phyloP scores from a whole-genome alignment of 2,888 invertebrate genomes.

The Sinopyrophorus schimmeli region DNA sequence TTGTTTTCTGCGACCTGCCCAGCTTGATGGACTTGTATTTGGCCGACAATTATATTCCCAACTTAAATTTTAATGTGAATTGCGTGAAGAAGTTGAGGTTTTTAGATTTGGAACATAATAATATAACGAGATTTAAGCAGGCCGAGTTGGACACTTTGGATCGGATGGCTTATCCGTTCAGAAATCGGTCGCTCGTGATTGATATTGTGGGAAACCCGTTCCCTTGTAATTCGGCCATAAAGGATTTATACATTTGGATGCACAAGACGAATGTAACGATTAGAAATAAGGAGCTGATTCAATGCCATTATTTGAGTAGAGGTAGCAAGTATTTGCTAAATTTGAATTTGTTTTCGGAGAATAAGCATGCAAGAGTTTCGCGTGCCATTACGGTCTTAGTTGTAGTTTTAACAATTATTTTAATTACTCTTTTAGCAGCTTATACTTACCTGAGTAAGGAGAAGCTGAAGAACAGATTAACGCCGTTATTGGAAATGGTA shows the following conservation, averaged over 20 bases:
- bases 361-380: conserved; percentile 48
- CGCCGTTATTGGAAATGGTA: conserved; percentile 66
- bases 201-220: conserved; percentile 71
- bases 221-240: conserved; percentile 67
- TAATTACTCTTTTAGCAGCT: conserved; percentile 60
- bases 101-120: conserved; percentile 70
- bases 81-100: conserved; percentile 69
- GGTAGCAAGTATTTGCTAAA: conserved; percentile 46
- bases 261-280: conserved; percentile 63
- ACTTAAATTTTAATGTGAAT: conserved; percentile 66
- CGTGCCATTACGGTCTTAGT: conserved; percentile 57
- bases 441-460: conserved; percentile 66
- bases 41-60: conserved; percentile 66
- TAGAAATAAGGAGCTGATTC: conserved; percentile 60
- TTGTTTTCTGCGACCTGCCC: conserved; percentile 72
- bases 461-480: conserved; percentile 61
- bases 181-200: conserved; percentile 59
- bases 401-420: conserved; percentile 59
- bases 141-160: conserved; percentile 64
- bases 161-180: conserved; percentile 55
- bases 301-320: conserved; percentile 55
- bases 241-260: conserved; percentile 67
- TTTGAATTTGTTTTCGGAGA: conserved; percentile 47
- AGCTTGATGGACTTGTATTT: conserved; percentile 69
- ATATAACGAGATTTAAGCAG: conserved; percentile 61